A percentile compares a stretch with the other conserved stretches of the same genome.
Conservation (phyloP, 2,113 vertebrate genomes). For the Etia nguti region DNA sequence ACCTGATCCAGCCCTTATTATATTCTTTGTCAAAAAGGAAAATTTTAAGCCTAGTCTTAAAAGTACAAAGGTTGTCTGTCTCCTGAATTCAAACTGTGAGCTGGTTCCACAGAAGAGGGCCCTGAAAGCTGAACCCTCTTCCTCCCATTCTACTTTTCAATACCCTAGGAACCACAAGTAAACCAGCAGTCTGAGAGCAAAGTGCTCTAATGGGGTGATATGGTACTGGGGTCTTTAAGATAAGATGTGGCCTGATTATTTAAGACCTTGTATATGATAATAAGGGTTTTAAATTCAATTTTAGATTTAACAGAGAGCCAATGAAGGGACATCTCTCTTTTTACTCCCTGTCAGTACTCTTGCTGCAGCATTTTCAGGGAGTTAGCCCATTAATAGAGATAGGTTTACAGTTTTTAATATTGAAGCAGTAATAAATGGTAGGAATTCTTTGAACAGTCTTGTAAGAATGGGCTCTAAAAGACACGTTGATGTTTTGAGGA, state of each 20-base stretch:
- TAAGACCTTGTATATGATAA: fast-evolving
- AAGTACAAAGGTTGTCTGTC: not conserved
- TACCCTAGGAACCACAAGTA: not conserved
- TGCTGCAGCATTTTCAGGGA: not conserved
- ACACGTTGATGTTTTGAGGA: not conserved
- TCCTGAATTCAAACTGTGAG: not conserved
- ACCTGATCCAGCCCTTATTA: not conserved
- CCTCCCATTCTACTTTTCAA: not conserved
- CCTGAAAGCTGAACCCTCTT: fast-evolving
- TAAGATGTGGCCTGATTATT: not conserved
- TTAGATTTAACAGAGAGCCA: not conserved
- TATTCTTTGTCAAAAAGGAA: not conserved
- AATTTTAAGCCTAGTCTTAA: fast-evolving
- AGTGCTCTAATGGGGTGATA: not conserved
- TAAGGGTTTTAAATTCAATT: not conserved
- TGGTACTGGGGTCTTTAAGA: not conserved
- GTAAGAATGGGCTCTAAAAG: not conserved
- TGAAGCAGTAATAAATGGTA: not conserved
- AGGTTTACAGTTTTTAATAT: not conserved
- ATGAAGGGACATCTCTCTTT: not conserved
- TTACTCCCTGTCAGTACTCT: not conserved
- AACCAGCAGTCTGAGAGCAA: fast-evolving
- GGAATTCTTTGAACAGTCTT: not conserved
- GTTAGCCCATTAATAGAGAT: not conserved
- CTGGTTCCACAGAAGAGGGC: not conserved